Base-by-base conservation (phyloP, 2,888 invertebrate species). In the Acanthopleura granulata region DNA sequence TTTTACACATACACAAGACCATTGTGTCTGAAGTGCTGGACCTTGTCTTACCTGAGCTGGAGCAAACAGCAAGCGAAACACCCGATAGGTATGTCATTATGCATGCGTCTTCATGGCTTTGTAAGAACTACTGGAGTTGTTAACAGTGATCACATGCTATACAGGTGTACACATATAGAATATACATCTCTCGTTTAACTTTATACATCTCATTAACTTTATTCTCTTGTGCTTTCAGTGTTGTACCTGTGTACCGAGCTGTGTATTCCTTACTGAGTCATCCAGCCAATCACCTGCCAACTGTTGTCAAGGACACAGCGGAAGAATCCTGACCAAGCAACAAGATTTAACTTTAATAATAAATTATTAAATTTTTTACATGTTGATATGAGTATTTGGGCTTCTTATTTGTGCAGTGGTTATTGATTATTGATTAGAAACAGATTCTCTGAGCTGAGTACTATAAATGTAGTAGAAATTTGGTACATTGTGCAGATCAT, bases 181-280 rank as follows among this genome's bases (percentile, higher is more conserved):
- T n/a, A n/a, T n/a, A n/a, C n/a, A n/a, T n/a, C n/a, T n/a, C n/a
- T n/a, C n/a, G n/a, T n/a, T n/a, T n/a, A n/a, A n/a, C n/a, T n/a
- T n/a, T n/a, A n/a, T n/a, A n/a, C n/a, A n/a, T n/a, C n/a, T n/a
- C n/a, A n/a, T n/a, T n/a, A n/a, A 25, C 15, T 25, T 49, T 49
- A 49, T 62, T 57, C 25, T 72, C 76, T 12, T 61, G n/a, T 25
- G 40, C 9, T 85, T 82, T 71, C 81, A 85, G 84, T 78, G 81
- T 75, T 74, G 66, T 79, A 25, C 74, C 75, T 22, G 73, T 80
- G 14, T 76, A 83, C 71, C 74, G 82, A 70, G 66, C 77, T n/a
- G 72, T 77, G 1, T 83, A 83, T 78, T 78, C 81, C 29, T n/a
- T 85, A 71, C 57, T 84, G 74, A 77, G 79, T 4, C 75, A 75